Evolutionary conservation across 2,888 invertebrate species (phyloP), one percentile per base, ranked within the genome.

Genomic region (Lasioglossum vierecki): DNA sequence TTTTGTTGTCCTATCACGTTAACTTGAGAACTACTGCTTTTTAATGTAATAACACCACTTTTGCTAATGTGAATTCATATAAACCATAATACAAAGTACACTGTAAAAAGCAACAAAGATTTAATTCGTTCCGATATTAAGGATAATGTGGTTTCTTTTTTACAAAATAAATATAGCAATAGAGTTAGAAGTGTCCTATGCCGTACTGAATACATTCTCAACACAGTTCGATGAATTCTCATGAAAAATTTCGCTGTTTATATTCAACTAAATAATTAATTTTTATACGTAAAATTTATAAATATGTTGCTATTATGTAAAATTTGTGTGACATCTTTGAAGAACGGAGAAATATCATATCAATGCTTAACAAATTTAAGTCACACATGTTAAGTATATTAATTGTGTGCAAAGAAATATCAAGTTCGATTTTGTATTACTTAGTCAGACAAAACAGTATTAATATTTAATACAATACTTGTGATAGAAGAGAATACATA

Each of bases 141-240:
- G 46, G 41, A 76, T 83, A 74, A 82, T 44, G 46, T 84, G 70
- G 44, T 83, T 81, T 74, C 44, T 80, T 74, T 82, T 79, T 72
- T 78, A 66, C 77, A 79, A 82, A 74, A 79, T 87, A 82, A 72
- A 79, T n/a, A 68, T 84, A 84, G 70, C 46, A 75, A 79, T 66
- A 87, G 57, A 79, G 22, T 84, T 81, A 80, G 70, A 73, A 74
- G 26, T 60, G 71, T 80, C 79, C 79, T 84, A 41, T 63, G 66
- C 68, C 79, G 75, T 80, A 81, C 82, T 53, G 68, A 72, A 66
- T 30, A 78, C n/a, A 66, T 83, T 63, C 80, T 73, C 71, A 70
- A 60, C 41, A 82, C 78, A 74, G 91, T 91, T 91, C 91, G 91
- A 91, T 90, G 88, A 89, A 91, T 89, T 85, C 86, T 85, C 71